Evolutionary conservation across 2,113 vertebrate genomes (phyloP).

Genomic region (Cyanistes caeruleus): DNA sequence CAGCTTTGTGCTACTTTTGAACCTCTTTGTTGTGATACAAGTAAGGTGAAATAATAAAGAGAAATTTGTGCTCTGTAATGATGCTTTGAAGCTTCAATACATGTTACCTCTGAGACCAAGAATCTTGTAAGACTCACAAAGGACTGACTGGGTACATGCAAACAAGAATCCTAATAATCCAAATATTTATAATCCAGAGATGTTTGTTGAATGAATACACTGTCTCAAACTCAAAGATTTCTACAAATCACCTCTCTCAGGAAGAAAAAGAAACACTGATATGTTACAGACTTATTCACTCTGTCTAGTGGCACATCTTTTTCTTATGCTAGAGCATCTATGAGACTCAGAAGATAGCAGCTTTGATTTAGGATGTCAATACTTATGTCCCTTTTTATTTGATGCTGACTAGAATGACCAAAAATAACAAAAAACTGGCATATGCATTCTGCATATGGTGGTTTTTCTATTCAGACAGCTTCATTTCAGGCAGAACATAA

Average conservation of each 20-base stretch:
- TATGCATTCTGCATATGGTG: background rate
- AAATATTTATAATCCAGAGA: background rate
- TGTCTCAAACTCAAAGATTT: background rate
- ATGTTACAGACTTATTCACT: background rate
- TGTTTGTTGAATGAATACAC: background rate
- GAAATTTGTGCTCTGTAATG: background rate
- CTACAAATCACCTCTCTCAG: background rate
- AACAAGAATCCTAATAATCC: background rate
- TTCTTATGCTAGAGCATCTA: background rate
- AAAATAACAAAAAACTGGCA: background rate
- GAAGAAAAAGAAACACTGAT: background rate
- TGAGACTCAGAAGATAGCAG: background rate
- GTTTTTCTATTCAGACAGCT: background rate
- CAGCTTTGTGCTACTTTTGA: background rate
- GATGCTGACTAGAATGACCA: background rate
- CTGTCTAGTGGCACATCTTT: background rate
- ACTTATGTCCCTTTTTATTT: background rate
- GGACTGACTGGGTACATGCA: background rate
- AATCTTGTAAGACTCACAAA: background rate
- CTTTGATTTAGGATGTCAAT: background rate
- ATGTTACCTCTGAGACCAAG: background rate
- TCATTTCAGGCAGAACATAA: background rate
- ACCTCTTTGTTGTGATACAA: background rate
- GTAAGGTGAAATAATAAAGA: background rate
- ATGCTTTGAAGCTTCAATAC: background rate